Percentiles rank a stretch among this genome's conserved stretches.
These are phyloP conservation scores for Pelodytes ibericus DNA, from an alignment of 2,797 vertebrate genomes.

Conservation along the genomic window DNA sequence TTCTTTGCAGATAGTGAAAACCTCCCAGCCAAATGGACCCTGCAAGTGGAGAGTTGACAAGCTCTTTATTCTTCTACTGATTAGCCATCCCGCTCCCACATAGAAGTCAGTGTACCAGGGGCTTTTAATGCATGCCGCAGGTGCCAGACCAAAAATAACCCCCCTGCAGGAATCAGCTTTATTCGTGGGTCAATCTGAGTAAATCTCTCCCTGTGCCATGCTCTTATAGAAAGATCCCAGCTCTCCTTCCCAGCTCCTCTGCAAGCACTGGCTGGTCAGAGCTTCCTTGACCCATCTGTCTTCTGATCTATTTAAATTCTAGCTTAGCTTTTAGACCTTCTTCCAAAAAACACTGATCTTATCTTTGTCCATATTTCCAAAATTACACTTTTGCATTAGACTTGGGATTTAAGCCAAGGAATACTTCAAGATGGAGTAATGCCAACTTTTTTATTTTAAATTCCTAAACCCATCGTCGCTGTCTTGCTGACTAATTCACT, in stretches of 20 bases:
- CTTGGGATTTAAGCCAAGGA: no score
- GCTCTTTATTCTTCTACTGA: neutral
- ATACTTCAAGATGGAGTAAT: no score
- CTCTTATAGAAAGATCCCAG: neutral
- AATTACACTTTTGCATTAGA: no score
- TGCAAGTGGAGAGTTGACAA: conserved; percentile 11
- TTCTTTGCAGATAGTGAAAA: conserved; percentile 19
- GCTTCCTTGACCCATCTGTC: neutral
- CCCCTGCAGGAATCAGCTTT: neutral
- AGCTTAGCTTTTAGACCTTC: neutral
- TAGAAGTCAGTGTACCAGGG: neutral
- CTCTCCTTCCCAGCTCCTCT: neutral
- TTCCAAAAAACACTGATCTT: neutral
- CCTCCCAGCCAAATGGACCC: conserved; percentile 15
- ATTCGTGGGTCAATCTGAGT: neutral
- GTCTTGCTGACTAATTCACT: no score
- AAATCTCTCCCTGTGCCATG: neutral
- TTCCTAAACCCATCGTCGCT: no score
- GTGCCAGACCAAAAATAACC: neutral
- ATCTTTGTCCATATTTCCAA: no score
- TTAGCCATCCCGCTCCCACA: conserved; percentile 6
- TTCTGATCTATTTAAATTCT: neutral
- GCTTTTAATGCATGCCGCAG: neutral
- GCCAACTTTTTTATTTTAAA: no score
- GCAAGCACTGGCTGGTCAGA: neutral